phyloP scores from a whole-genome alignment of 2,797 vertebrate genomes.

The Chiroxiphia lanceolata region DNA sequence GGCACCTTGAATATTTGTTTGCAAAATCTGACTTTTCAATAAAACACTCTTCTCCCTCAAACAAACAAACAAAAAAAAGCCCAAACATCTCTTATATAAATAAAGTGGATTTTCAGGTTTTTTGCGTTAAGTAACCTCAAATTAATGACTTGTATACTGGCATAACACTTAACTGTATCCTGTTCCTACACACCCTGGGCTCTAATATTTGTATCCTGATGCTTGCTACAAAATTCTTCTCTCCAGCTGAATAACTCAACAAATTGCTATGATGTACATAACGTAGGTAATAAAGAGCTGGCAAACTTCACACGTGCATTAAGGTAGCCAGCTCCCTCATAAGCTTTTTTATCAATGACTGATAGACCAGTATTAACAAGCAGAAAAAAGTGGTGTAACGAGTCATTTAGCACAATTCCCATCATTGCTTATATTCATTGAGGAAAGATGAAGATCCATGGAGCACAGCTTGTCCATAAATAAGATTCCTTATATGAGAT shows the following conservation, averaged over 20 bases:
- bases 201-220: neutral
- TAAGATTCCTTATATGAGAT: neutral
- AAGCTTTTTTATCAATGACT: neutral
- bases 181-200: neutral
- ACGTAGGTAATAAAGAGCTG: slow-evolving; percentile 34
- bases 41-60: neutral
- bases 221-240: slow-evolving; percentile 5
- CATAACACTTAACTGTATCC: neutral
- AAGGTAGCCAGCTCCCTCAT: neutral
- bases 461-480: neutral
- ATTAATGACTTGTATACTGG: neutral
- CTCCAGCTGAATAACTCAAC: neutral
- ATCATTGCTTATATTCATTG: neutral
- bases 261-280: slow-evolving; percentile 11
- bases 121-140: neutral
- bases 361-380: slow-evolving; percentile 15
- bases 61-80: neutral
- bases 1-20: neutral
- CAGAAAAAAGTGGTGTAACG: neutral
- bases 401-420: neutral
- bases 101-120: neutral
- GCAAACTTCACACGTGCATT: neutral
- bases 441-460: neutral
- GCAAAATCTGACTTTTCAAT: neutral
- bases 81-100: neutral